phyloP scores from a whole-genome alignment of 2,888 invertebrate genomes.

The Ramazzottius varieornatus region DNA sequence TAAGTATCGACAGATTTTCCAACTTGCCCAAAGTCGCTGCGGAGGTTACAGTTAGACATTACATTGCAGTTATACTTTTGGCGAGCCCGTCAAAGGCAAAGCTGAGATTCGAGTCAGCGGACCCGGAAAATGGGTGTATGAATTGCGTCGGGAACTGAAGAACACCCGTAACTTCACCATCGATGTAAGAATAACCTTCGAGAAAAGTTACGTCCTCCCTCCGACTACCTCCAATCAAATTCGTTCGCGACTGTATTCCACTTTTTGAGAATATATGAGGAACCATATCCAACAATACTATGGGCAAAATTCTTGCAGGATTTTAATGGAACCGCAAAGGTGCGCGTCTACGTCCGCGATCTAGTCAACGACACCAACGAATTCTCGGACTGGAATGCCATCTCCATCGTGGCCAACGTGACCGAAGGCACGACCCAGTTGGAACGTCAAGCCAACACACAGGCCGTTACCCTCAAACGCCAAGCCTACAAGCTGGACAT shows the following conservation, averaged over 20 bases:
- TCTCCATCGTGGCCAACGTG: background rate
- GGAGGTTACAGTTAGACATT: too few relatives aligned
- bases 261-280: too few relatives aligned
- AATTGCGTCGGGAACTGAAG: background rate
- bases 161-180: background rate
- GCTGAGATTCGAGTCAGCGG: background rate
- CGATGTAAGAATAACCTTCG: background rate
- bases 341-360: background rate
- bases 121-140: background rate
- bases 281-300: too few relatives aligned
- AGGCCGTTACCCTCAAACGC: background rate
- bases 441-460: background rate
- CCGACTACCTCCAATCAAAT: too few relatives aligned
- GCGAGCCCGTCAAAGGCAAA: background rate
- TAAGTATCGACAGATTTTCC: background rate
- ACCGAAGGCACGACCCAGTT: background rate
- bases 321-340: background rate
- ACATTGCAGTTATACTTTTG: background rate
- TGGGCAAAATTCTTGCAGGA: background rate
- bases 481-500: conserved; percentile 33
- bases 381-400: background rate
- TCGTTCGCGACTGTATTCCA: too few relatives aligned
- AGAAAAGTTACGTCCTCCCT: too few relatives aligned
- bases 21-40: too few relatives aligned
- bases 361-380: background rate